Conservation (phyloP, 2,113 vertebrate species). For the Macrotus californicus region DNA sequence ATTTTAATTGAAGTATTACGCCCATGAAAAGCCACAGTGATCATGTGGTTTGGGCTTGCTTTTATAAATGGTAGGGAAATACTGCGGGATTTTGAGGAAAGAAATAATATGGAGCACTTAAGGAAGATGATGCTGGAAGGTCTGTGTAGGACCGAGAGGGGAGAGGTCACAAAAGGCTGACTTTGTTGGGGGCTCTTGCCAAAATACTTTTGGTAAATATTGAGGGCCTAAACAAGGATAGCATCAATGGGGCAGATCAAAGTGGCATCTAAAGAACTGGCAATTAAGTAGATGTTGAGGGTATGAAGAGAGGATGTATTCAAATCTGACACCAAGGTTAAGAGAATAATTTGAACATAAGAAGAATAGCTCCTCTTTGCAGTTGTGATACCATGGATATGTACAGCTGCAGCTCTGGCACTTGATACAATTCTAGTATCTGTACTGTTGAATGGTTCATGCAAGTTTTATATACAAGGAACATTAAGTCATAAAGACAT, state of each 20-base stretch:
- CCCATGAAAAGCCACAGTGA: not conserved
- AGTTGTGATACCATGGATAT: not conserved
- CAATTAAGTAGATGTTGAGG: not conserved
- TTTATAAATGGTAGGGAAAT: not conserved
- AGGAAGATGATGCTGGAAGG: not conserved
- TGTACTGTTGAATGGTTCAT: constrained; percentile 54
- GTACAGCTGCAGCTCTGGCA: not conserved
- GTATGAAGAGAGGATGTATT: not conserved
- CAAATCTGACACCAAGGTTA: not conserved
- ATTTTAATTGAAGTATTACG: not conserved
- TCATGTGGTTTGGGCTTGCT: not conserved
- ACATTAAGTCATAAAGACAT: constrained; percentile 59
- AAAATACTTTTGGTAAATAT: not conserved
- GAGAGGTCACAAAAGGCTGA: not conserved
- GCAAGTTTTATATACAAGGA: constrained; percentile 39
- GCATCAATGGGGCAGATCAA: not conserved
- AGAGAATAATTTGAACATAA: not conserved
- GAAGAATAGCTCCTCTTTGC: not conserved
- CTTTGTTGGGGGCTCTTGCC: not conserved
- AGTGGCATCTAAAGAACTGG: not conserved
- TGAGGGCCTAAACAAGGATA: not conserved
- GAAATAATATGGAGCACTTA: not conserved
- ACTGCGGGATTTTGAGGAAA: not conserved
- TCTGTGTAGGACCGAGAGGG: not conserved
- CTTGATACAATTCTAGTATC: constrained; percentile 22